A percentile compares a stretch with the other conserved stretches of the same genome.
These are phyloP conservation scores for Odontothrips loti DNA, from an alignment of 2,888 invertebrate species.

Conservation along the genomic window DNA sequence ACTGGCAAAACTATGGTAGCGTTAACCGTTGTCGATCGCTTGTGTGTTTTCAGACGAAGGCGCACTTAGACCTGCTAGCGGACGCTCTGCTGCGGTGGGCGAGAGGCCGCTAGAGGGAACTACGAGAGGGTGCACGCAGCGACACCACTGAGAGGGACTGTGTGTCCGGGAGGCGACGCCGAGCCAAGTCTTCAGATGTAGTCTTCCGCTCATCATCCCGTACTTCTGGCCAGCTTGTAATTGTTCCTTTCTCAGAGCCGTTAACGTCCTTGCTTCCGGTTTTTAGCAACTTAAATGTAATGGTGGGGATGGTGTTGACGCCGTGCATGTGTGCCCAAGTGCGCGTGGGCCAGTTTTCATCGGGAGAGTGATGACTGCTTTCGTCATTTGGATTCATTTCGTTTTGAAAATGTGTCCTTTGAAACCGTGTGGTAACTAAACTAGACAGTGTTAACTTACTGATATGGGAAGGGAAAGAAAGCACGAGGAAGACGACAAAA, in stretches of 20 bases:
- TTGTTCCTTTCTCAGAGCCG: background rate
- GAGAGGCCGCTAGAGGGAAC: constrained; percentile 75
- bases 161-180: background rate
- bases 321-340: too few relatives aligned
- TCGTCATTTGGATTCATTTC: too few relatives aligned
- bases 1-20: background rate
- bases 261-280: constrained; percentile 5
- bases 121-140: background rate
- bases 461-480: too few relatives aligned
- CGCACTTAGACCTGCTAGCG: constrained; percentile 89
- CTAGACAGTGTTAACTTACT: too few relatives aligned
- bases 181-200: constrained; percentile 10
- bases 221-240: background rate
- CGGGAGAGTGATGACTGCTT: too few relatives aligned
- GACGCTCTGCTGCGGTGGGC: constrained; percentile 93
- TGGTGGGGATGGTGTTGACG: too few relatives aligned
- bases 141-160: background rate
- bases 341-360: too few relatives aligned
- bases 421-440: too few relatives aligned
- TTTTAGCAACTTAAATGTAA: background rate
- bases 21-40: background rate
- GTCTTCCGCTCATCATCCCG: constrained; percentile 7
- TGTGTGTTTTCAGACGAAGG: constrained; percentile 71
- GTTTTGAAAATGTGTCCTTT: too few relatives aligned
- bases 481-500: too few relatives aligned